Percentiles rank a stretch among this genome's conserved stretches.
Evolutionary conservation across 2,113 vertebrate genomes (phyloP).

Genomic region (Dromas ardeola): DNA sequence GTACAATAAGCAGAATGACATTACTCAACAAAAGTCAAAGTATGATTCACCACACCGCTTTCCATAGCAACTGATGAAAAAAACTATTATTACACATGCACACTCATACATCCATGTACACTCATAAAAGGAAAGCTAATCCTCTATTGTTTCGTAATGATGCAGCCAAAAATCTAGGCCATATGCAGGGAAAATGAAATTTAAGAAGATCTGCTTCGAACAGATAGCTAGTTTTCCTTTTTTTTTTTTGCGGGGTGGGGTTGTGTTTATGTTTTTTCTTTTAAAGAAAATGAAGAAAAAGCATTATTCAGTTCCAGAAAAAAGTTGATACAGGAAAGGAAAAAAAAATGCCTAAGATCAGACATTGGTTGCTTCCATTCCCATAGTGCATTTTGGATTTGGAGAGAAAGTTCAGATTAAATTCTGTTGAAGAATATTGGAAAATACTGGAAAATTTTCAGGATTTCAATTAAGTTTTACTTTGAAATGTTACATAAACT

Average conservation of each 20-base stretch:
- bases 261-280: neutral
- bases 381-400: neutral
- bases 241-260: fast-evolving
- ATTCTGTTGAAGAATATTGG: neutral
- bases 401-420: neutral
- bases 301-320: neutral
- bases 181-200: neutral
- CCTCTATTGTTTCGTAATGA: neutral
- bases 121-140: neutral
- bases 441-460: neutral
- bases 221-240: neutral
- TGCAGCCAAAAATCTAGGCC: neutral
- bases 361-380: neutral
- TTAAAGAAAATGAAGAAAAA: neutral
- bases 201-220: neutral
- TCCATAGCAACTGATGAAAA: constrained; percentile 25
- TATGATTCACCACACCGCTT: constrained; percentile 16
- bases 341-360: neutral
- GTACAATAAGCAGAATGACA: neutral
- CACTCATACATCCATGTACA: neutral
- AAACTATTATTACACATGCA: neutral
- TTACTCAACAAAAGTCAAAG: constrained; percentile 13
- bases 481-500: neutral
- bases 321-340: neutral
- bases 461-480: neutral